Evolutionary conservation across 2,113 vertebrate species (phyloP), one percentile per base, ranked within the genome.

Genomic region (Gadus macrocephalus): DNA sequence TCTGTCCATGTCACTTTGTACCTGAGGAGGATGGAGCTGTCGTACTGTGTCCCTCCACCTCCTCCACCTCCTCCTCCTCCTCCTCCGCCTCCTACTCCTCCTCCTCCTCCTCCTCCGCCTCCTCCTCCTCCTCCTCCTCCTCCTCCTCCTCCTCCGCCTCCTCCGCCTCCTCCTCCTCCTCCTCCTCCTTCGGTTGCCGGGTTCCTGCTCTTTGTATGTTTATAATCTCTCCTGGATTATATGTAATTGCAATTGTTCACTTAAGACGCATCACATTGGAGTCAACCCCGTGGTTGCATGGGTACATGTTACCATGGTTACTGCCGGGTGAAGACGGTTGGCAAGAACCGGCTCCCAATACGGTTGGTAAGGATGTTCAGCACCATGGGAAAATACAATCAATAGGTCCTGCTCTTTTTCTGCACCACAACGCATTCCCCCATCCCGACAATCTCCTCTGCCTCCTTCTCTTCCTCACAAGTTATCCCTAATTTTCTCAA

Each of bases 401-500:
- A 35, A 35, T 55, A 55, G 12, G 3, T 55, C 17, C 31, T 19
- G 65, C 27, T 60, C 15, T 76, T 16, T 74, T 67, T 62, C 14
- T 5, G 55, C n/a, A 20, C 62, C 25, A 61, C 14, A 35, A 60
- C 66, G 14, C 62, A 25, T 17, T 62, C 42, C 42, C 7, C 42
- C 7, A 58, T 16, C 14, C 22, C 6, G 19, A 58, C 15, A 58
- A 14, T 81, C 79, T 49, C 42, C 42, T 49, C 42, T 14, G 8
- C 8, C 42, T 49, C 42, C 6, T 49, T 9, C 42, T 49, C 42
- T 14, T 49, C 42, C 2, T 49, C 42, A 49, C 42, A 7, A 49
- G 42, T 49, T 49, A 49, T 49, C 42, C 42, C 42, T 70, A 83
- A 75, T 75, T 79, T 83, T 85, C 75, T 81, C 79, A 83, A 79